Base-by-base conservation (phyloP, 1,140 invertebrate species). In the Hylaeus volcanicus region DNA sequence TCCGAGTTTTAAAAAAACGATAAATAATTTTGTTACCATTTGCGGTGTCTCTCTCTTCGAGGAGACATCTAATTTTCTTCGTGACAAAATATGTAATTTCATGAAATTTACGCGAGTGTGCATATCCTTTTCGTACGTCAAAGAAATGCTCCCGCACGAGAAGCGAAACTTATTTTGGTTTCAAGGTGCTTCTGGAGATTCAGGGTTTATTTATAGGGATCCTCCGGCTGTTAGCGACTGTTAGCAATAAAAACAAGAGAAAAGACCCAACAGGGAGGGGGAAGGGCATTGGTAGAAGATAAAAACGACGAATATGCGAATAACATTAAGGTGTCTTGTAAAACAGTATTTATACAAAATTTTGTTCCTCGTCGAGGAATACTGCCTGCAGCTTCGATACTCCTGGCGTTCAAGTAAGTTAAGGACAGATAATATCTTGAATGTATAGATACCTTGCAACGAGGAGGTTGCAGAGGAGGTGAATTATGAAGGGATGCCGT, bases 401-500 rank as follows among this genome's bases (percentile, higher is more conserved):
- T 26, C 26, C 26, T 26, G 26, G 26, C 26, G 26, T 26, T 26
- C 26, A 26, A 26, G 26, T 26, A 26, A 26, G 26, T 26, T 26
- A 26, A 26, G 26, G 26, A 26, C 0, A 26, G 26, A 26, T 26
- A 26, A 26, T 26, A 26, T 26, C 26, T 26, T 26, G 5, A 79
- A 73, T 9, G 11, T 63, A 39, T 48, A 56, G 84, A 70, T 87
- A 91, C 91, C 84, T 89, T 90, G 74, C 45, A 74, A 8, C 74
- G 79, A n/a, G 78, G 55, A 37, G 82, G 39, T 43, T 84, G 83
- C 56, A 71, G 72, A 8, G 86, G 86, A n/a, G 91, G 68, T 9
- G 89, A 91, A 84, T 91, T 91, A 12, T 91, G 87, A 51, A 91
- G 83, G 11, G 86, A 85, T n/a, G 89, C 90, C 14, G 91, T 92